A percentile compares a stretch with the other conserved stretches of the same genome.
Evolutionary conservation across 2,797 vertebrate genomes (phyloP).

Genomic region (Poeciliopsis infans): DNA sequence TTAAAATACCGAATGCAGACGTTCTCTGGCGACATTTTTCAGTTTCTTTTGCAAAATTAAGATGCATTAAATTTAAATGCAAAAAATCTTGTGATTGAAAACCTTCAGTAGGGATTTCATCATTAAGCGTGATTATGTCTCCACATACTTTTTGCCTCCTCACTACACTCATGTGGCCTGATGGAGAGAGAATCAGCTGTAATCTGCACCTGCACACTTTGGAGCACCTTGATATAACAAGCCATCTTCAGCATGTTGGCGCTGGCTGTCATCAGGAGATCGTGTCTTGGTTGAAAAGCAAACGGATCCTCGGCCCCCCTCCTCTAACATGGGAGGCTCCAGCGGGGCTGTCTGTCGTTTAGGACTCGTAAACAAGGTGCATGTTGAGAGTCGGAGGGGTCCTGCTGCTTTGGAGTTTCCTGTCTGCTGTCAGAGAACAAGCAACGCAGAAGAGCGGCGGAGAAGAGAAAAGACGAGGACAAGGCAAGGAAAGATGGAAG

Average conservation of each 20-base stretch:
- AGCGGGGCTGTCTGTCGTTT: conserved; percentile 57
- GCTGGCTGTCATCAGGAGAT: conserved; percentile 38
- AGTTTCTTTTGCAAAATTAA: background rate
- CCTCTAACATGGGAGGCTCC: conserved; percentile 53
- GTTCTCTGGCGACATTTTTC: background rate
- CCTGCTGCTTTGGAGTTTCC: conserved; percentile 72
- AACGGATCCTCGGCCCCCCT: conserved; percentile 35
- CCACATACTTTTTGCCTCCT: conserved; percentile 10
- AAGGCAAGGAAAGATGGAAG: conserved; percentile 35
- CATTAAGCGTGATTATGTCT: conserved; percentile 8
- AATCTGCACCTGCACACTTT: conserved; percentile 40
- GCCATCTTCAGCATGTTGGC: conserved; percentile 27
- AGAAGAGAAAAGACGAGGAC: conserved; percentile 25
- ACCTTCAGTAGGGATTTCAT: conserved; percentile 28
- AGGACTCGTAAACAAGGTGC: conserved; percentile 66
- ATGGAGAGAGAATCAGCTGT: conserved; percentile 28
- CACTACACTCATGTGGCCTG: conserved; percentile 23
- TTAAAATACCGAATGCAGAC: too few relatives aligned
- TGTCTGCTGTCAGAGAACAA: conserved; percentile 64
- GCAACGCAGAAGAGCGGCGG: conserved; percentile 7
- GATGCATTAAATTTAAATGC: background rate
- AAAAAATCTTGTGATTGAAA: conserved; percentile 16
- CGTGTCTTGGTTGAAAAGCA: conserved; percentile 37
- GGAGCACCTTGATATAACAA: conserved; percentile 39
- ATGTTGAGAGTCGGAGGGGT: conserved; percentile 60